Evolutionary conservation across 1,140 invertebrate species (phyloP), one percentile per base, ranked within the genome.

Genomic region (Microplitis demolitor): DNA sequence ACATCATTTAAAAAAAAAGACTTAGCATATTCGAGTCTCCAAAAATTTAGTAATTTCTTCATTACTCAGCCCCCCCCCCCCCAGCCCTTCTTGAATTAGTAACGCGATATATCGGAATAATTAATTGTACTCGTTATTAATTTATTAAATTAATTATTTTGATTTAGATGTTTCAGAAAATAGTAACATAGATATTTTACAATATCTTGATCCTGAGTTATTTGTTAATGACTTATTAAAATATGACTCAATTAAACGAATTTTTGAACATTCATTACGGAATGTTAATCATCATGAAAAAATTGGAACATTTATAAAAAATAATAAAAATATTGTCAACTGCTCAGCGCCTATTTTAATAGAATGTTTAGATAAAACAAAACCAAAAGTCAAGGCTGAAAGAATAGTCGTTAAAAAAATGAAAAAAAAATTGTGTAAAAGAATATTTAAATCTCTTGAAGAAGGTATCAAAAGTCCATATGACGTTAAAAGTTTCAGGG

Each of bases 121-220:
- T 24, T 24, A 24, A 24, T 24, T 24, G 24, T 24, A 24, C 24
- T 24, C 24, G 24, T 24, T 24, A 24, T 24, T 24, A 1, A 24
- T 24, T 24, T 24, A 73, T 54, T 37, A 14, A 69, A 69, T 16
- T 68, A 71, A 24, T 50, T 11, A 33, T 14, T 70, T 33, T 56
- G 63, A 78, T 74, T 33, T 53, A 78, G 79, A 79, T 64, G 54
- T 78, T 4, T 62, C 77, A 39, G 78, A 83, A 70, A 77, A 71
- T 56, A 35, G 35, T 2, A 76, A 73, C 13, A 54, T 79, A 5
- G 66, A 79, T 16, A 56, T 82, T 61, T 77, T 81, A 11, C 72
- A 78, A 11, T 78, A 78, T n/a, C 75, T 82, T 51, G 67, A 78
- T 53, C 70, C 75, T 3, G 37, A 63, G 54, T 63, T 70, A 37